Evolutionary conservation across 1,140 invertebrate species (phyloP).

Genomic region (Drosophila oshimai): DNA sequence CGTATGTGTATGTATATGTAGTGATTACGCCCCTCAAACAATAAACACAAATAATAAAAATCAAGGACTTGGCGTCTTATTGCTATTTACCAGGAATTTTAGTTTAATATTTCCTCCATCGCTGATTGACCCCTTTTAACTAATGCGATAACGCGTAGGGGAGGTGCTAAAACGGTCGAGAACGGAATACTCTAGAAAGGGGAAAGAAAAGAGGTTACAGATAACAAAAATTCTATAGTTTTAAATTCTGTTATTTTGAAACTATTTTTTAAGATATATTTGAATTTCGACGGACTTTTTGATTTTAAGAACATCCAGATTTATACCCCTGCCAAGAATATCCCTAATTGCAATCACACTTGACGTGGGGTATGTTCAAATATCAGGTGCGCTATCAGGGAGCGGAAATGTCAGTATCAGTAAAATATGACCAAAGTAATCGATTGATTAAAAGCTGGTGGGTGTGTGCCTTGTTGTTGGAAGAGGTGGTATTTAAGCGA

Average conservation of each 20-base stretch:
- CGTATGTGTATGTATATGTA: slow-evolving; percentile 28
- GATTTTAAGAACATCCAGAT: not conserved
- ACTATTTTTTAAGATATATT: too few species aligned
- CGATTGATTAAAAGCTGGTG: slow-evolving; percentile 44
- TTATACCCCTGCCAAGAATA: not conserved
- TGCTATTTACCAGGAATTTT: slow-evolving; percentile 14
- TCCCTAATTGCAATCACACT: not conserved
- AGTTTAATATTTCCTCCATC: not conserved
- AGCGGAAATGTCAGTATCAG: slow-evolving; percentile 56
- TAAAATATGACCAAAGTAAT: slow-evolving; percentile 46
- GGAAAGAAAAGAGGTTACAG: too few species aligned
- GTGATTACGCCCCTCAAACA: slow-evolving; percentile 35
- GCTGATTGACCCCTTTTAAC: not conserved
- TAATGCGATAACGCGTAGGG: too few species aligned
- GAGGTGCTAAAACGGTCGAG: not conserved
- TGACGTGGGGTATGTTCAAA: not conserved
- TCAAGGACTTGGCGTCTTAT: not conserved
- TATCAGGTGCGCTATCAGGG: slow-evolving; percentile 37
- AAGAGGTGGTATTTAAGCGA: not conserved
- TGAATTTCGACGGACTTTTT: too few species aligned
- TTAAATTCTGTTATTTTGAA: too few species aligned
- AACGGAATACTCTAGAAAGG: not conserved
- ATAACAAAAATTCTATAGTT: too few species aligned
- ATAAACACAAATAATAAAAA: slow-evolving; percentile 34
- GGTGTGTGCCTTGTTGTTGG: slow-evolving; percentile 21